Base-by-base conservation (phyloP, 2,888 invertebrate genomes). In the Tyria jacobaeae region DNA sequence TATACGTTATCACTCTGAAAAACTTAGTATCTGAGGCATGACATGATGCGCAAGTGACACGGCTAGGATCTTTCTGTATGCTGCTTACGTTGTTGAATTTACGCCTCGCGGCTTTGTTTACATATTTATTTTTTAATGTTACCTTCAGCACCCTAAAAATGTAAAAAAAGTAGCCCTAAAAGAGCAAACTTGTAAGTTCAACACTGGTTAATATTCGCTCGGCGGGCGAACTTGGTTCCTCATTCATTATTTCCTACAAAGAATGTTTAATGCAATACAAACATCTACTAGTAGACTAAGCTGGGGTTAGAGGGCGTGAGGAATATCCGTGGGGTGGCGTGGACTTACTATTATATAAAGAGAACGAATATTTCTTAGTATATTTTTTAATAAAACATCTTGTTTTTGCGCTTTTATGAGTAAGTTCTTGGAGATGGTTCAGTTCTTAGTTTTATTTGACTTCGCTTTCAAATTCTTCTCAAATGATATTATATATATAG, bases 201-300 rank as follows among this genome's bases (percentile, higher is more conserved):
- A 78, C 80, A 77, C 73, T 61, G 72, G 74, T 79, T 79, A 82
- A 81, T 76, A 80, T 78, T 77, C 81, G 71, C 76, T 71, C 64
- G 60, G 68, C 63, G 68, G 62, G 61, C 56, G 57, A 70, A 74
- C 68, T 69, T 72, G 70, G 73, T 66, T 70, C 65, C 79, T 83
- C 81, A 82, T 85, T 85, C 83, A 85, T 85, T 84, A 85, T 84
- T 83, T 78, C 73, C 68, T 37, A 84, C 83, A 83, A 82, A 81
- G 83, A 86, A 85, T 86, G 76, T 79, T 81, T 84, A 84, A 86
- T 85, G 82, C 78, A 81, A 77, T 81, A 80, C 81, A 84, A 85
- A 85, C 84, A 84, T 75, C 65, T 60, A 61, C 27, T 37, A 17
- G 60, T 52, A 37, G 6, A 62, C 37, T 66, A 25, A 15, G 61